Evolutionary conservation across 2,888 invertebrate genomes (phyloP).

Genomic region (Eledona agricola): DNA sequence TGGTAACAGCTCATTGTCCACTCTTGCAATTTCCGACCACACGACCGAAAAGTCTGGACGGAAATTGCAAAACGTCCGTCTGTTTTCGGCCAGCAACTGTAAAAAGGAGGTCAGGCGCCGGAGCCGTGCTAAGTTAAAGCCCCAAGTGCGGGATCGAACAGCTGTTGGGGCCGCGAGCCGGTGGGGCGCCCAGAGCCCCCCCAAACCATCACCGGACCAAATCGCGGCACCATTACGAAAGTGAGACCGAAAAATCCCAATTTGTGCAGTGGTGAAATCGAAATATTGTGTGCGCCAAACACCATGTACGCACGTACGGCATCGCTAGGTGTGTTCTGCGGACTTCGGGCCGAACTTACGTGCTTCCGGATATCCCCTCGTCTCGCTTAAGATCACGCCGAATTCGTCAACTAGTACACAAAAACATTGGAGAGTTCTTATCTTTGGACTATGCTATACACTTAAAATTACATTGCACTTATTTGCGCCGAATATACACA

Average conservation of each 20-base stretch:
- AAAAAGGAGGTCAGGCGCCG: too few relatives aligned
- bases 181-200: too few relatives aligned
- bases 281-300: constrained; percentile 42
- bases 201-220: too few relatives aligned
- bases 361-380: constrained; percentile 31
- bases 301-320: constrained; percentile 33
- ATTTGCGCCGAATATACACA: constrained; percentile 29
- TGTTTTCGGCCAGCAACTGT: too few relatives aligned
- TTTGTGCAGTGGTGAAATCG: constrained; percentile 38
- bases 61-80: too few relatives aligned
- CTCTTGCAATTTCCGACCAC: too few relatives aligned
- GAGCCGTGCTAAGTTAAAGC: too few relatives aligned
- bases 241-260: constrained; percentile 25
- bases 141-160: too few relatives aligned
- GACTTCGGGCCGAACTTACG: constrained; percentile 37
- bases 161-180: constrained; percentile 34
- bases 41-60: too few relatives aligned
- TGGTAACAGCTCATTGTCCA: too few relatives aligned
- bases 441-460: constrained; percentile 49
- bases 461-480: constrained; percentile 42
- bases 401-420: constrained; percentile 33
- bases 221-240: constrained; percentile 27
- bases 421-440: constrained; percentile 52
- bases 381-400: constrained; percentile 5
- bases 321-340: constrained; percentile 35